These are phyloP conservation scores for Epinephelus malabaricus DNA, from an alignment of 2,797 vertebrate genomes.

Conservation along the genomic window DNA sequence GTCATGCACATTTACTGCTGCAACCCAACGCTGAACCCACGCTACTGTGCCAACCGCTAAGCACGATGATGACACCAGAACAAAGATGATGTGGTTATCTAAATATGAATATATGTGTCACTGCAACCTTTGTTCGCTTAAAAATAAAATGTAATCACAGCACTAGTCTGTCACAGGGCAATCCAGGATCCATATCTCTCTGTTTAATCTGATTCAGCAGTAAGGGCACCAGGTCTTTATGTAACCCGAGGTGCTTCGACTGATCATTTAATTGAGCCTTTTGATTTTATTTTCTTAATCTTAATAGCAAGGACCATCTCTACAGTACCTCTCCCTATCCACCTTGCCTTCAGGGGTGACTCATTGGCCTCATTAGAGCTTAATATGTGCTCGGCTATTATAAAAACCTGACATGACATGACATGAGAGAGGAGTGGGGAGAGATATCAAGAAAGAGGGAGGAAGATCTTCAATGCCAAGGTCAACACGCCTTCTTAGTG, in stretches of 20 bases:
- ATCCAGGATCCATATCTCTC: slow-evolving; percentile 1
- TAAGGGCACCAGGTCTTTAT: not conserved
- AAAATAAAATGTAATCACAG: not conserved
- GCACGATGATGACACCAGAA: slow-evolving; percentile 17
- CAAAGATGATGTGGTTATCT: slow-evolving; percentile 18
- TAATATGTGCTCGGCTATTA: not conserved
- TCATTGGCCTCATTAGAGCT: slow-evolving; percentile 37
- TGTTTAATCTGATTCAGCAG: not conserved
- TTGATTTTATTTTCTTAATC: not conserved
- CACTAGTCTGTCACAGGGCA: slow-evolving; percentile 1
- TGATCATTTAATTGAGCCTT: not conserved
- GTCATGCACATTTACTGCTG: slow-evolving; percentile 45
- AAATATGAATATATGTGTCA: slow-evolving; percentile 11
- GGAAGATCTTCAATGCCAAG: slow-evolving; percentile 46
- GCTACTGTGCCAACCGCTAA: slow-evolving; percentile 30
- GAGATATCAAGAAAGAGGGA: slow-evolving; percentile 16
- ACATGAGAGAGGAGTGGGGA: slow-evolving; percentile 43
- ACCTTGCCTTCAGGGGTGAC: slow-evolving; percentile 63
- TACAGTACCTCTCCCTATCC: slow-evolving; percentile 29
- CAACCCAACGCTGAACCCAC: slow-evolving; percentile 36
- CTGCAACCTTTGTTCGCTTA: slow-evolving; percentile 13
- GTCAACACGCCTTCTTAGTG: slow-evolving; percentile 48
- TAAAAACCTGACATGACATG: slow-evolving; percentile 58
- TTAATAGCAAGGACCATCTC: slow-evolving; percentile 7
- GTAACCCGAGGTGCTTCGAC: not conserved